Evolutionary conservation across 1,140 invertebrate species (phyloP), one percentile per base, ranked within the genome.

Genomic region (Potamilus streckersoni): DNA sequence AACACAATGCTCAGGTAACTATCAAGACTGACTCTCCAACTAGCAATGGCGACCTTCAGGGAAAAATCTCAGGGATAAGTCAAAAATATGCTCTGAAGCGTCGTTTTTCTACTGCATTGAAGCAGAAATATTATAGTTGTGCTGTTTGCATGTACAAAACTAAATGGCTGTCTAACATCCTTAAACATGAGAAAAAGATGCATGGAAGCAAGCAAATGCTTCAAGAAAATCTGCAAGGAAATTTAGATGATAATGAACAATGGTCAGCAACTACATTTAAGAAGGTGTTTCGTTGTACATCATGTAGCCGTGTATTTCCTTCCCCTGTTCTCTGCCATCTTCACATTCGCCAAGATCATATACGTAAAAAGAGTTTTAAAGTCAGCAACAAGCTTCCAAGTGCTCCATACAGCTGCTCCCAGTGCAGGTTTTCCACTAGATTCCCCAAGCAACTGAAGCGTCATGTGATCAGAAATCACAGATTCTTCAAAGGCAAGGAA

Each of bases 131-230:
- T 49, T 97, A 97, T 88, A 94, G 95, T 65, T 97, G 96, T 89
- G 94, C 94, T 1, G 93, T 95, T 83, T 98, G 96, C 84, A 93
- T 94, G 62, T 97, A 96, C 87, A 94, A 94, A n/a, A 97, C 96
- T 20, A 93, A 94, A 71, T 94, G 96, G 82, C 91, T 97, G 73
- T 95, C 96, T 38, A 95, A 97, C 85, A 91, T 97, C 72, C 96
- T 96, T 88, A 94, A 96, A 38, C 96, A 98, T 91, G 96, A 98
- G 85, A 93, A 95, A 80, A 94, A 95, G 17, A 84, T 84, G 27
- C 85, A 89, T 79, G 78, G 80, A 56, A 81, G 86, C 27, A 66
- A 61, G 65, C 70, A 73, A 55, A 49, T 73, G 61, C 56, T 67
- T 66, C 20, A 64, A 27, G 55, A 77, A 70, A 61, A 73, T 80